These are phyloP conservation scores for Zoanthus sociatus DNA, from an alignment of 92 coral and sea anemone genomes.

Conservation along the genomic window DNA sequence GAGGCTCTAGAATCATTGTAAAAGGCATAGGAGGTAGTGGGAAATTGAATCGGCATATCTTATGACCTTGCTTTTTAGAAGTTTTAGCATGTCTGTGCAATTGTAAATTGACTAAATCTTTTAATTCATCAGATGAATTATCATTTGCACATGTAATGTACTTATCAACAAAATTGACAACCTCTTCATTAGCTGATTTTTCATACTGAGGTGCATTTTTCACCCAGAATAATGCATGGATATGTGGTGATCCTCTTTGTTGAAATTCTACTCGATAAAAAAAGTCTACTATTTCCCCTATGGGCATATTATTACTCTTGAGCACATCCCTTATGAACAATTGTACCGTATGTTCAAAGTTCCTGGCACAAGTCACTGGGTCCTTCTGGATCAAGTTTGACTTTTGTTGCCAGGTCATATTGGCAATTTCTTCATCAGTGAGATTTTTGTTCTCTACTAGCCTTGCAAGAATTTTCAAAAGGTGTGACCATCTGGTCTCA, in stretches of 20 bases:
- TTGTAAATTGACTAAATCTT: constrained; percentile 54
- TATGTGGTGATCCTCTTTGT: neutral
- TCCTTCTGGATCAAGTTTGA: neutral
- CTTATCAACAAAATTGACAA: constrained; percentile 67
- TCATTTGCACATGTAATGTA: constrained; percentile 36
- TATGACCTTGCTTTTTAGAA: constrained; percentile 59
- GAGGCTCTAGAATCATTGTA: constrained; percentile 58
- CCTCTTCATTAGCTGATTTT: neutral
- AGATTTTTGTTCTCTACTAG: neutral
- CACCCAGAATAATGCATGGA: neutral
- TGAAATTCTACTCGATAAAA: neutral
- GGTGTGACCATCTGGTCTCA: neutral
- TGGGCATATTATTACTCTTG: neutral
- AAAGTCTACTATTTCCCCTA: neutral
- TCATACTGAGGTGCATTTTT: neutral
- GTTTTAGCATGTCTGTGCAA: constrained; percentile 56
- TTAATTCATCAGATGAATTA: neutral
- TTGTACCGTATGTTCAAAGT: neutral
- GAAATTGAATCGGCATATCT: constrained; percentile 33
- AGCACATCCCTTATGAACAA: neutral
- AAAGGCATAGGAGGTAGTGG: constrained; percentile 48
- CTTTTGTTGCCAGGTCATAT: neutral
- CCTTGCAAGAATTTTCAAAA: neutral
- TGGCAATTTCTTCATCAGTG: neutral
- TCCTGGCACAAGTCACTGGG: no score